Evolutionary conservation across 2,888 invertebrate species (phyloP), one percentile per base, ranked within the genome.

Genomic region (Artemia sp.): DNA sequence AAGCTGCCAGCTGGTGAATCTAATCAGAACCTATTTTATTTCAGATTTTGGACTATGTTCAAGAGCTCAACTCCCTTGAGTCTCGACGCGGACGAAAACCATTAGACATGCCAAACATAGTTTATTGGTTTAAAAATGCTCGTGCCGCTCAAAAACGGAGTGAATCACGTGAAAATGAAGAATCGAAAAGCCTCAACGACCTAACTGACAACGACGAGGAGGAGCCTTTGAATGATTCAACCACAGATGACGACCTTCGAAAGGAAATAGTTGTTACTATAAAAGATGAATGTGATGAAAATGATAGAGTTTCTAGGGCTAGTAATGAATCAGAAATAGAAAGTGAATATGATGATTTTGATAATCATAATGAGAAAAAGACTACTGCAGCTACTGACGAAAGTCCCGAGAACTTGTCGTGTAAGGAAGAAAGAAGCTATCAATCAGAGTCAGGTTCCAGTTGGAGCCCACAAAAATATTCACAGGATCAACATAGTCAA

Each of bases 101-200:
- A 0, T 81, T 96, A 69, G 95, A 96, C 79, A 88, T 95, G 7
- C 93, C 93, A 77, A 95, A 95, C 77, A 93, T 95, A 14, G 93
- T 94, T 14, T 92, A 92, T 76, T 92, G 92, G 92, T 98, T 98
- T 80, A 95, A 96, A 78, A 96, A 96, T 77, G 95, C 96, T 0
- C 83, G 97, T 69, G 96, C 96, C 1, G 94, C 94, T 1, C 91
- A 92, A 77, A 92, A 95, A 76, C 83, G 95, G 66, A 92, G 92
- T 4, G 92, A 92, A 74, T 79, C 80, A 68, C 77, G 82, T 51
- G 81, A 79, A 64, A 75, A 79, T 68, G 80, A 79, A 72, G 79
- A 79, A 0, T 78, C 79, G 73, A 76, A 80, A 66, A 74, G 74
- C 50, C 68, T 71, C 68, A 53, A 51, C 88, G 73, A 85, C 83